Evolutionary conservation across 2,113 vertebrate genomes (phyloP).

Genomic region (Spea bombifrons): DNA sequence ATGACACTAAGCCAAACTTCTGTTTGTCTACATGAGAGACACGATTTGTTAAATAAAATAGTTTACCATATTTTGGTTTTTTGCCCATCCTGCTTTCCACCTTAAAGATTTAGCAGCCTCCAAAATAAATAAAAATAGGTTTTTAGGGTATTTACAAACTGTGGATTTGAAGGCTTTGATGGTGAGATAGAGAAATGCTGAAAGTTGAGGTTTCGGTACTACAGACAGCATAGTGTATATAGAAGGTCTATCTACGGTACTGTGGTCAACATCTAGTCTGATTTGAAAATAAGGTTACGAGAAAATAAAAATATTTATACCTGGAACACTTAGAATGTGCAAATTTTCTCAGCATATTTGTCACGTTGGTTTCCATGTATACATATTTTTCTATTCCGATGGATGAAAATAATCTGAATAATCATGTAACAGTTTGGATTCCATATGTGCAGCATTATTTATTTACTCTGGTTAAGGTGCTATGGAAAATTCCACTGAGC

Average conservation of each 20-base stretch:
- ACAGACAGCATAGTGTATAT: conserved; percentile 62
- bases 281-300: conserved; percentile 58
- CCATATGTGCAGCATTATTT: background rate
- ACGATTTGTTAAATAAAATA: too few species aligned
- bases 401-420: background rate
- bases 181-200: conserved; percentile 56
- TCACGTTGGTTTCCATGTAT: background rate
- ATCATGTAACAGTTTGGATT: background rate
- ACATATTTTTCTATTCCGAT: background rate
- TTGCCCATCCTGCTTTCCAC: conserved; percentile 16
- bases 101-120: conserved; percentile 51
- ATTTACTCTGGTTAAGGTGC: background rate
- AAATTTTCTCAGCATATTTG: background rate
- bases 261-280: conserved; percentile 59
- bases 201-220: conserved; percentile 62
- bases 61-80: too few species aligned
- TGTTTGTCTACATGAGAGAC: too few species aligned
- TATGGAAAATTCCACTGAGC: conserved; percentile 28
- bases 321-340: conserved; percentile 20
- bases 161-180: conserved; percentile 53
- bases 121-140: conserved; percentile 60
- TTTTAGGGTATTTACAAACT: conserved; percentile 60
- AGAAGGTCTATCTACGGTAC: conserved; percentile 55
- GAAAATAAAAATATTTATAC: conserved; percentile 52
- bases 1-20: too few species aligned